Base-by-base conservation (phyloP, 2,113 vertebrate species). In the Nibea albiflora region DNA sequence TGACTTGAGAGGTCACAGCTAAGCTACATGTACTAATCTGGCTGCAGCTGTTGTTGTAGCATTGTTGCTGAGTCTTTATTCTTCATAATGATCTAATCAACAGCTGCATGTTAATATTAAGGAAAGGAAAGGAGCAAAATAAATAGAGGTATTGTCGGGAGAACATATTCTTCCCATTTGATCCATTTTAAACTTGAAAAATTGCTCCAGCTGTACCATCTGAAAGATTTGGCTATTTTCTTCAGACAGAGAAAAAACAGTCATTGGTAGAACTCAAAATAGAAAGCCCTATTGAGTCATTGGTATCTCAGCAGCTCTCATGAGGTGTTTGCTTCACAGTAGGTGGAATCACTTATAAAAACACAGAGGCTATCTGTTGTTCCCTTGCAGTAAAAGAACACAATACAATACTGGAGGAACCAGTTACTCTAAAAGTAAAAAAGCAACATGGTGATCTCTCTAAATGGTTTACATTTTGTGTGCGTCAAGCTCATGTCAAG, bases 231-330 rank as follows among this genome's bases (percentile, higher is more conserved):
- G 50, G 69, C 56, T 74, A 70, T 71, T 62, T 68, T 87, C 76
- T 54, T 85, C 61, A 52, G 62, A 72, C 63, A 16, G 60, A 87
- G 64, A 62, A 67, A 81, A 84, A 60, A 67, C 68, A 88, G 77
- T 85, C 76, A 82, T 42, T 46, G 76, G 26, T 64, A 15, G 69
- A 56, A 52, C 79, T 89, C 42, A 88, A 92, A 94, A 92, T 92
- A 93, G 89, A 87, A 87, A 89, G 64, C 76, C 52, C 52, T 50
- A 78, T 73, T 92, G 93, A 94, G 88, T 93, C 91, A 93, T 28
- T 76, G 85, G 76, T 79, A 86, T 87, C 84, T 70, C 73, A 87
- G 69, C 87, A 76, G 88, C 85, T 89, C 70, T 88, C 76, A 72
- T 80, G 88, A 85, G 80, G 85, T 76, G 72, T 88, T 85, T 73